Percentiles rank a stretch among this genome's conserved stretches.
Conservation (phyloP, 2,888 invertebrate species). For the Drosophila nigricruria region DNA sequence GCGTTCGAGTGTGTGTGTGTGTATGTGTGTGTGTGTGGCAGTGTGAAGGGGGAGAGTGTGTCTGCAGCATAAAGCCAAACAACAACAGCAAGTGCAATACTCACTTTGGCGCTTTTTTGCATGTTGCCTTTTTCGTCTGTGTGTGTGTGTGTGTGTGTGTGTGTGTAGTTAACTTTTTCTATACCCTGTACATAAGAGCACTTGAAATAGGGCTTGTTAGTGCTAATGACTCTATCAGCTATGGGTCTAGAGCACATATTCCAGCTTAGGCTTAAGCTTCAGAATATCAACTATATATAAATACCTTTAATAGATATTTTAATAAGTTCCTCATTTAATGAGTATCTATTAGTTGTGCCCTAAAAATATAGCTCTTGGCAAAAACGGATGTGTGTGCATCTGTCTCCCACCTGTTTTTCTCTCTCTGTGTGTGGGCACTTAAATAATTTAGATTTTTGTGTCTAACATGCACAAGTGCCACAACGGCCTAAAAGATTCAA, state of each 20-base stretch:
- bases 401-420: slow-evolving; percentile 10
- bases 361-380: too few species aligned
- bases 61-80: slow-evolving; percentile 55
- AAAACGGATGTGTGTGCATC: slow-evolving; percentile 27
- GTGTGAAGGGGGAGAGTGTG: slow-evolving; percentile 24
- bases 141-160: neutral
- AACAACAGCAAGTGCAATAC: slow-evolving; percentile 56
- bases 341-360: too few species aligned
- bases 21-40: slow-evolving; percentile 14
- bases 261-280: too few species aligned
- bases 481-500: slow-evolving; percentile 82
- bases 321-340: too few species aligned
- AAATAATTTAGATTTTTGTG: slow-evolving; percentile 83
- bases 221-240: neutral
- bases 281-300: too few species aligned
- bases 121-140: slow-evolving; percentile 41
- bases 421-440: slow-evolving; percentile 62
- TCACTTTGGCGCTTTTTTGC: slow-evolving; percentile 73
- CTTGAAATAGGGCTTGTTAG: neutral
- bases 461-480: slow-evolving; percentile 82
- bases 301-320: too few species aligned
- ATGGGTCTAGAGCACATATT: too few species aligned
- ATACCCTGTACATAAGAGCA: slow-evolving; percentile 23
- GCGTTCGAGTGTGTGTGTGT: slow-evolving; percentile 27
- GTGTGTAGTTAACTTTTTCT: slow-evolving; percentile 38